A percentile compares a stretch with the other conserved stretches of the same genome.
These are phyloP conservation scores for Platysteira castanea DNA, from an alignment of 2,113 vertebrate genomes.

Conservation along the genomic window DNA sequence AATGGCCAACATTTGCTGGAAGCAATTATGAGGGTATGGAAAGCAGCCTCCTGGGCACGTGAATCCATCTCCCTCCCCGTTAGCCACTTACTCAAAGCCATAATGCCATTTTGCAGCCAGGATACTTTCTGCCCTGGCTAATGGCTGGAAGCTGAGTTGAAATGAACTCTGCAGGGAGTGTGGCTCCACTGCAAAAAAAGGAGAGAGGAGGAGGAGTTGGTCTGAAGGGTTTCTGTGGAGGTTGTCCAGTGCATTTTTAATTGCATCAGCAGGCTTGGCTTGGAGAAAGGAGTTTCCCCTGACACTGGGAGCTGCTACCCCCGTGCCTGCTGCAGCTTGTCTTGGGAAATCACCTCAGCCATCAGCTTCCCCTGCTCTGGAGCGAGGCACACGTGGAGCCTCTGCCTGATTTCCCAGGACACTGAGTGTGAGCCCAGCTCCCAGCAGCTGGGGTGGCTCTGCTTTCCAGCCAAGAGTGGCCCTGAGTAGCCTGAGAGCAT, in stretches of 20 bases:
- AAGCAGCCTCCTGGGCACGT: neutral
- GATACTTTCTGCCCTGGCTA: neutral
- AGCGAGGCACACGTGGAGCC: accelerated
- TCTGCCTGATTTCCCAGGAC: neutral
- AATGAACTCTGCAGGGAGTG: neutral
- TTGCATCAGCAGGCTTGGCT: neutral
- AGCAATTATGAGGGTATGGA: neutral
- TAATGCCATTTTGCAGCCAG: neutral
- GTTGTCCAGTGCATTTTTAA: neutral
- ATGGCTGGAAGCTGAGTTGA: neutral
- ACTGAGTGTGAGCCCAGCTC: accelerated
- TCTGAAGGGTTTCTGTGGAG: neutral
- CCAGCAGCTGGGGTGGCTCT: accelerated
- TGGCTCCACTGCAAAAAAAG: accelerated
- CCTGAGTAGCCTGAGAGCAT: neutral
- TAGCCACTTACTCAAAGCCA: neutral
- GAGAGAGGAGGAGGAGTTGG: neutral
- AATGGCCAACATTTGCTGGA: neutral
- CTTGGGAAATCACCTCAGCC: too few relatives aligned
- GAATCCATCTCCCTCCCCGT: neutral
- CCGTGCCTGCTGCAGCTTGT: neutral
- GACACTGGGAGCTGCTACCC: neutral
- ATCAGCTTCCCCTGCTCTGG: neutral
- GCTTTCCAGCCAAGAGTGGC: neutral
- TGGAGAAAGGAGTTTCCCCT: neutral